A percentile compares a stretch with the other conserved stretches of the same genome.
phyloP scores from a whole-genome alignment of 2,888 invertebrate species.

The Chloroclystis v-ata region DNA sequence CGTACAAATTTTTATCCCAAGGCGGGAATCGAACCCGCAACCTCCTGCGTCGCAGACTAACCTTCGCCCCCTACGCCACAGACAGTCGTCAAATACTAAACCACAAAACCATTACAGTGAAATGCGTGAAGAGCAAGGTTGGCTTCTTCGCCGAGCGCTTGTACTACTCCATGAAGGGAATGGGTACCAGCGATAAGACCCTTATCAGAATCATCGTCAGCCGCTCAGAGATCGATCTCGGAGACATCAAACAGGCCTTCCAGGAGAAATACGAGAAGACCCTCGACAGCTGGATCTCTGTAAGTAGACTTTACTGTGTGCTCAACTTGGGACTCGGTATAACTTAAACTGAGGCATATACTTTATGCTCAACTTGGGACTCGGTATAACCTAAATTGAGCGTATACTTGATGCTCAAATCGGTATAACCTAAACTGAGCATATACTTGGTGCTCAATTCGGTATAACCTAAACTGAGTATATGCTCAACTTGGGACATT shows the following conservation, averaged over 20 bases:
- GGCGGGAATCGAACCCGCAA: too few species aligned
- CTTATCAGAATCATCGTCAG: slow-evolving; percentile 94
- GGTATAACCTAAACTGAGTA: slow-evolving; percentile 1
- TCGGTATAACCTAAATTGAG: slow-evolving; percentile 6
- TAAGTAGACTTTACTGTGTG: slow-evolving; percentile 70
- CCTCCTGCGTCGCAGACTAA: too few species aligned
- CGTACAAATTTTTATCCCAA: too few species aligned
- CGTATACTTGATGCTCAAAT: slow-evolving; percentile 8
- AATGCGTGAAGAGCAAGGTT: slow-evolving; percentile 93
- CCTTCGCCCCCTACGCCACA: too few species aligned
- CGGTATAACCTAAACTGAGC: slow-evolving; percentile 7
- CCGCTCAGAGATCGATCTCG: slow-evolving; percentile 93
- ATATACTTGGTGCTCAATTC: too few species aligned
- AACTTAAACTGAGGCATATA: background rate
- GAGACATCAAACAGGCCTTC: slow-evolving; percentile 94
- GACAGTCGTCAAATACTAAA: background rate
- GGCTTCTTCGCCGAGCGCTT: slow-evolving; percentile 95
- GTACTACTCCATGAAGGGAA: slow-evolving; percentile 93
- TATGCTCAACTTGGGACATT: background rate
- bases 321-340: background rate
- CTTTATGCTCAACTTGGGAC: slow-evolving; percentile 7
- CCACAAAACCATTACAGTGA: slow-evolving; percentile 79
- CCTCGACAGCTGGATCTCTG: slow-evolving; percentile 90
- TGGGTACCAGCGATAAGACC: slow-evolving; percentile 93
- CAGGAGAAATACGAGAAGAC: slow-evolving; percentile 88